These are phyloP conservation scores for Microplitis deprimator DNA, from an alignment of 2,888 invertebrate genomes.

Conservation along the genomic window DNA sequence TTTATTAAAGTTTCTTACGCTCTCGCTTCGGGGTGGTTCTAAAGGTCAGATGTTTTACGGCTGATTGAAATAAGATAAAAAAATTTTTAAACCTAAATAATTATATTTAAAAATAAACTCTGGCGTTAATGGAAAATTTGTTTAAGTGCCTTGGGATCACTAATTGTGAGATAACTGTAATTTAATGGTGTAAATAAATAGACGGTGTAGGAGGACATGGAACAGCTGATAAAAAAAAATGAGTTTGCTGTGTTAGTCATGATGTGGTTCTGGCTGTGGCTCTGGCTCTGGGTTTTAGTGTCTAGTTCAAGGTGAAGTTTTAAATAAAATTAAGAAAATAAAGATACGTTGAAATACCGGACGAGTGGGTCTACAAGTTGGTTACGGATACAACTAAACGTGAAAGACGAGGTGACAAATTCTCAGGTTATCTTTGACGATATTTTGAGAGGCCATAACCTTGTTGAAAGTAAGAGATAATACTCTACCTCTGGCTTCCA, in stretches of 20 bases:
- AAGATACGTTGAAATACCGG: background rate
- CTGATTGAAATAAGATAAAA: background rate
- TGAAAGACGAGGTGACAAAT: conserved; percentile 41
- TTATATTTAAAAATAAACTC: background rate
- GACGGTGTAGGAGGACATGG: background rate
- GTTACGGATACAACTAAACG: background rate
- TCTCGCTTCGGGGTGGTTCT: background rate
- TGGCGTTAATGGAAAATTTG: conserved; percentile 5
- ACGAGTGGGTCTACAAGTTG: background rate
- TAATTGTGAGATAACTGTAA: background rate
- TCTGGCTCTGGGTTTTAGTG: background rate
- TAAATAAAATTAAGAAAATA: background rate
- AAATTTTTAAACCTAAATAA: background rate
- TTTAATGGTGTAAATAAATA: background rate
- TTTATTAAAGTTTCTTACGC: background rate
- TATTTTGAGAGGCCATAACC: conserved; percentile 38
- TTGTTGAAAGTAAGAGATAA: conserved; percentile 39
- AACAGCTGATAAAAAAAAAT: background rate
- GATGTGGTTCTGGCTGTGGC: background rate
- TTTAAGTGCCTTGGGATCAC: background rate
- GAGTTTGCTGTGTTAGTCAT: background rate
- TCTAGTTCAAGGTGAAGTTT: conserved; percentile 13
- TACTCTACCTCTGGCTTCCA: background rate
- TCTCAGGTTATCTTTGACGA: conserved; percentile 35
- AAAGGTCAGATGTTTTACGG: background rate